Conservation (phyloP, 2,888 invertebrate species). For the Melipona bicolor region DNA sequence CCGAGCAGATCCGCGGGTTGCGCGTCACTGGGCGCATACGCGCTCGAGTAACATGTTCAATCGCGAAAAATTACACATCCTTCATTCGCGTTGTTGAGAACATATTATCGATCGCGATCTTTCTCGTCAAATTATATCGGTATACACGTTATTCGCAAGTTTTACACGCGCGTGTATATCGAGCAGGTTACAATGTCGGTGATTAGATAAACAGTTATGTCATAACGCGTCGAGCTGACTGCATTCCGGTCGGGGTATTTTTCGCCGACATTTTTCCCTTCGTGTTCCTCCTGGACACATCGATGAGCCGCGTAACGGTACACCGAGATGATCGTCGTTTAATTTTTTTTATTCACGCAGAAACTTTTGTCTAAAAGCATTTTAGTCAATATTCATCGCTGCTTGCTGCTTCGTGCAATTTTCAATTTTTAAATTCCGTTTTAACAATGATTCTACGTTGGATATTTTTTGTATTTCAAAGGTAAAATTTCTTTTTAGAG, state of each 20-base stretch:
- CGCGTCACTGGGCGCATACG: too few relatives aligned
- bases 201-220: slow-evolving; percentile 45
- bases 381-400: too few relatives aligned
- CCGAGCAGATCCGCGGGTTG: too few relatives aligned
- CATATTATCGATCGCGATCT: slow-evolving; percentile 9
- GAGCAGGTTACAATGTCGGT: not conserved
- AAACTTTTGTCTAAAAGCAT: not conserved
- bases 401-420: too few relatives aligned
- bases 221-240: slow-evolving; percentile 5
- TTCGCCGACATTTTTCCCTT: too few relatives aligned
- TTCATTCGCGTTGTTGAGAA: not conserved
- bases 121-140: slow-evolving; percentile 10
- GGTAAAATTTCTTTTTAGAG: too few relatives aligned
- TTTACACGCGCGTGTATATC: not conserved
- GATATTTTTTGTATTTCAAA: too few relatives aligned
- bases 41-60: not conserved
- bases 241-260: not conserved
- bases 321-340: not conserved
- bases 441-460: too few relatives aligned
- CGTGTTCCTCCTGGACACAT: not conserved
- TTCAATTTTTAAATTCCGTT: too few relatives aligned
- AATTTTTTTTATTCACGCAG: slow-evolving; percentile 9
- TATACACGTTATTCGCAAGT: not conserved
- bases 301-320: slow-evolving; percentile 12
- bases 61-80: not conserved